Conservation (phyloP, 2,797 vertebrate species). For the Mormyrus proboscirostris region DNA sequence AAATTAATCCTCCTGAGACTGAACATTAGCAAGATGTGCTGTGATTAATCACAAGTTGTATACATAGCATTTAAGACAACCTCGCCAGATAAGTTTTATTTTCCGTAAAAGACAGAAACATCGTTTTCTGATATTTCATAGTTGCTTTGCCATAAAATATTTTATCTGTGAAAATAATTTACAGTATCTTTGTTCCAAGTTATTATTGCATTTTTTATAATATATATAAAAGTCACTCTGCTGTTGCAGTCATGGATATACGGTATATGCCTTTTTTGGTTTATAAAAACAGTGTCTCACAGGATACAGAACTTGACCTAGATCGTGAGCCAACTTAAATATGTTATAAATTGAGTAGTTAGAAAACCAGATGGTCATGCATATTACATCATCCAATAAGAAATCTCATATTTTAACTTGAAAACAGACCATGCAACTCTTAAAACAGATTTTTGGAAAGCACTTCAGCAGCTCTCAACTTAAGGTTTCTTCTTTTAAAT, state of each 20-base stretch:
- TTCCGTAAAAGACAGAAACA: background rate
- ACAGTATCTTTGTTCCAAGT: background rate
- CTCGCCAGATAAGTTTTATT: background rate
- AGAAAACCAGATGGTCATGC: conserved; percentile 30
- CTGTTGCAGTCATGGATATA: background rate
- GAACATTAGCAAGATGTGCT: background rate
- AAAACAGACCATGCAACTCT: conserved; percentile 20
- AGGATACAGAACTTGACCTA: conserved; percentile 28
- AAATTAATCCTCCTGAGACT: background rate
- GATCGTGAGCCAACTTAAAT: conserved; percentile 22
- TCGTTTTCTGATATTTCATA: background rate
- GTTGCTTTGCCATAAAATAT: background rate
- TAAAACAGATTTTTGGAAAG: conserved; percentile 17
- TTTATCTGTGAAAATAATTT: background rate
- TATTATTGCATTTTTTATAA: background rate
- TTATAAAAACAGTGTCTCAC: background rate
- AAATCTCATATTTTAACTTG: conserved; percentile 26
- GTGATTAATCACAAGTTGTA: background rate
- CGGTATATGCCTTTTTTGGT: background rate
- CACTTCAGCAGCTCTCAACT: background rate
- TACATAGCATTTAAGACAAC: background rate
- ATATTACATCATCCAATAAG: conserved; percentile 32
- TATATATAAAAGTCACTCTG: background rate
- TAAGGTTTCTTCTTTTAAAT: background rate
- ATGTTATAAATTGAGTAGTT: conserved; percentile 22